Conservation (phyloP, 2,113 vertebrate species). For the Strigops habroptila region DNA sequence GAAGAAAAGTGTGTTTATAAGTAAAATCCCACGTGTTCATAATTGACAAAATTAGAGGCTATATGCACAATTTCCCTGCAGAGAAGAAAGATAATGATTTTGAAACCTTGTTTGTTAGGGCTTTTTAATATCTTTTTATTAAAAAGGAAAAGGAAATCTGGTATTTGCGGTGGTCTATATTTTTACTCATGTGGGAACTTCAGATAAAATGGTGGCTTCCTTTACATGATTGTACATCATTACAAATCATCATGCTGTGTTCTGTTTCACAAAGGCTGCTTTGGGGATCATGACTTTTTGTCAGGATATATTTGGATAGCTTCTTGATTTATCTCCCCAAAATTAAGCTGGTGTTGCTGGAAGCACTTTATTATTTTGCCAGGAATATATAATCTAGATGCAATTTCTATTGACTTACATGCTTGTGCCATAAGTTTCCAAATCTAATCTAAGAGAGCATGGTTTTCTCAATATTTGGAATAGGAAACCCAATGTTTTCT, state of each 20-base stretch:
- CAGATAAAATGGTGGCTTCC: slow-evolving; percentile 52
- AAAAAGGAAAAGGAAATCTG: slow-evolving; percentile 59
- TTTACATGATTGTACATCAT: slow-evolving; percentile 6
- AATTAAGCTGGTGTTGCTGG: background rate
- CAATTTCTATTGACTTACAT: background rate
- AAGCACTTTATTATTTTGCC: background rate
- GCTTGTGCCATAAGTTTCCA: background rate
- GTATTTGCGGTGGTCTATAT: background rate
- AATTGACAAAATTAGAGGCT: slow-evolving; percentile 58
- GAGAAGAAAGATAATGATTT: slow-evolving; percentile 54
- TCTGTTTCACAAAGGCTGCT: background rate
- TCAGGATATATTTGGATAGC: background rate
- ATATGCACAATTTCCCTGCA: slow-evolving; percentile 39
- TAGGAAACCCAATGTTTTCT: background rate
- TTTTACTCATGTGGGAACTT: slow-evolving; percentile 1
- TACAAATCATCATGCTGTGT: background rate
- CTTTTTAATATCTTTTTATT: slow-evolving; percentile 50
- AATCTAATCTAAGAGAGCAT: background rate
- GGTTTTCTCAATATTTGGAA: background rate
- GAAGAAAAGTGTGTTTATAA: slow-evolving; percentile 44
- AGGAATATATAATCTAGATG: background rate
- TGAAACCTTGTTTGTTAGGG: slow-evolving; percentile 47
- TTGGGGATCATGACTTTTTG: background rate
- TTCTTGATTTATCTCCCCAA: background rate
- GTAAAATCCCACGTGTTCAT: slow-evolving; percentile 22